Conservation (phyloP, 2,888 invertebrate genomes). For the Meiosimyza decipiens region DNA sequence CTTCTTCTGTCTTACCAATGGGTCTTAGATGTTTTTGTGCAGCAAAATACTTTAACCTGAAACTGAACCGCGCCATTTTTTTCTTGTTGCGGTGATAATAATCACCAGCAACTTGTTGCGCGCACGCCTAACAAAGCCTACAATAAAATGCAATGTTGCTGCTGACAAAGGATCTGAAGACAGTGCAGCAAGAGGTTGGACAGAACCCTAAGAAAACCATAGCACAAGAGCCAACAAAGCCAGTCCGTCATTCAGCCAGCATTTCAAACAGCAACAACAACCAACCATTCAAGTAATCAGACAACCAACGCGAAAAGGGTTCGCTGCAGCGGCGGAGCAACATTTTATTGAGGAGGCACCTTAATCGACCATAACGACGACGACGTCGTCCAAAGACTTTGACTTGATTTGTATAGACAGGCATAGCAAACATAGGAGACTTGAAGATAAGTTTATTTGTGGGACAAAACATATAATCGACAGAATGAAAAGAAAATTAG, state of each 20-base stretch:
- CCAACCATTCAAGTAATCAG: conserved; percentile 6
- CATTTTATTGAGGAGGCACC: conserved; percentile 23
- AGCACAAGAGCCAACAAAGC: background rate
- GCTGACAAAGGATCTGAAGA: background rate
- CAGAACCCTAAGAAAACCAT: background rate
- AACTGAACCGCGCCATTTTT: conserved; percentile 7
- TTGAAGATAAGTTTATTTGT: conserved; percentile 19
- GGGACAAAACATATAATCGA: conserved; percentile 21
- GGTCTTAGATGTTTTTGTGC: conserved; percentile 19
- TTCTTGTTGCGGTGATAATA: conserved; percentile 35
- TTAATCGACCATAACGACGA: conserved; percentile 32
- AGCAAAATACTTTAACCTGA: conserved; percentile 41
- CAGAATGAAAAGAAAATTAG: background rate
- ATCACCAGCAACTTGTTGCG: conserved; percentile 41
- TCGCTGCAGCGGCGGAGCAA: background rate
- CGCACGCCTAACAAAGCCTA: conserved; percentile 40
- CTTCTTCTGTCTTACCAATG: background rate
- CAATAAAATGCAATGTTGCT: conserved; percentile 12
- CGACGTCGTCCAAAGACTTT: conserved; percentile 12
- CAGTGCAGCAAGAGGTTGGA: background rate
- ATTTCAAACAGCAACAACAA: conserved; percentile 1
- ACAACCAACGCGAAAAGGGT: background rate
- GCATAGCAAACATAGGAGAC: conserved; percentile 5
- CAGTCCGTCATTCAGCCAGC: background rate
- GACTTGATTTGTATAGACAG: conserved; percentile 28